phyloP scores from a whole-genome alignment of 2,888 invertebrate species.

The Tenthredo scrophulariae region DNA sequence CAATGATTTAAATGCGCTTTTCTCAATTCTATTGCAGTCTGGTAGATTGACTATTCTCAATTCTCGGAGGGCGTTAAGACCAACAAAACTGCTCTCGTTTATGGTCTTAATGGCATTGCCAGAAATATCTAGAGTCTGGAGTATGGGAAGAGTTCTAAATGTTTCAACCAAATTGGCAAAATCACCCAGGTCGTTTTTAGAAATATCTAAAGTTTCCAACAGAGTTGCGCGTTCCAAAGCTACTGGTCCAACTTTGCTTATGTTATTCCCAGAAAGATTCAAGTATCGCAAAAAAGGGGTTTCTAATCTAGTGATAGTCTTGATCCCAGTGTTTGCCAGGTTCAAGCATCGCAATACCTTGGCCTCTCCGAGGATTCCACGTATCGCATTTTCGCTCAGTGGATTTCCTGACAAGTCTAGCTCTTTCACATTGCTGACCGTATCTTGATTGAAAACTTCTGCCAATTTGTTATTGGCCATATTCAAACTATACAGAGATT shows the following conservation, averaged over 20 bases:
- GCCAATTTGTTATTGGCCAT: constrained; percentile 88
- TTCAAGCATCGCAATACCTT: constrained; percentile 92
- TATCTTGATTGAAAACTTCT: constrained; percentile 91
- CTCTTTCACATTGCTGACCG: constrained; percentile 92
- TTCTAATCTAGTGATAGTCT: constrained; percentile 85
- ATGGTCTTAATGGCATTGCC: constrained; percentile 90
- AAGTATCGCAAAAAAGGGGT: constrained; percentile 91
- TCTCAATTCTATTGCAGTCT: constrained; percentile 89
- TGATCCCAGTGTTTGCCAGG: constrained; percentile 89
- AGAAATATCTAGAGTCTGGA: constrained; percentile 89
- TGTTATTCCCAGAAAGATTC: constrained; percentile 89
- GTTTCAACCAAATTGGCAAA: constrained; percentile 77
- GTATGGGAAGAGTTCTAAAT: constrained; percentile 81
- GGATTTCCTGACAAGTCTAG: constrained; percentile 93
- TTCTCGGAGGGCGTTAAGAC: constrained; percentile 83
- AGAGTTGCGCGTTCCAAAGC: constrained; percentile 90
- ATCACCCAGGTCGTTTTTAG: constrained; percentile 84
- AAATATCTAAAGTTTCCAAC: constrained; percentile 88
- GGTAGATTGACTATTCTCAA: constrained; percentile 85
- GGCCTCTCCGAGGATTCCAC: constrained; percentile 90
- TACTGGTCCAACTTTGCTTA: constrained; percentile 83
- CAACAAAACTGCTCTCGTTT: constrained; percentile 88
- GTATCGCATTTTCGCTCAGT: constrained; percentile 86
- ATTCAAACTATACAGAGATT: constrained; percentile 81
- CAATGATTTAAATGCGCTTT: constrained; percentile 87